Evolutionary conservation across 2,888 invertebrate species (phyloP), one percentile per base, ranked within the genome.

Genomic region (Leucophenga montana): DNA sequence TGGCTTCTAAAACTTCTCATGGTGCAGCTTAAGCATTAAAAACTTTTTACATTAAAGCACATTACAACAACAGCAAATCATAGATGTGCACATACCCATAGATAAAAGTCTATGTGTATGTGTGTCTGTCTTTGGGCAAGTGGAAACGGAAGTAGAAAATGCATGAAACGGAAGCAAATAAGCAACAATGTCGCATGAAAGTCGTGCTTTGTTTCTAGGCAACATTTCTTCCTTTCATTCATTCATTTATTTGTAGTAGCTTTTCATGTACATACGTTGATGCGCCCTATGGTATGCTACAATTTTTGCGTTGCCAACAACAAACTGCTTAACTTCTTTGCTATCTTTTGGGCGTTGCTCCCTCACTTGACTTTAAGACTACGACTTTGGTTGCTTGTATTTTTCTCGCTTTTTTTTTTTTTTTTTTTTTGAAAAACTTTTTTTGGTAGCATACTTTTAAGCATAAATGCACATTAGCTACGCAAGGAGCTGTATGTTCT

Each of bases 31-130:
- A 84, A 82, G 84, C 84, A 82, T 82, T 82, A 82, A 82, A 82
- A 82, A 84, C 81, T 82, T 82, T 82, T 82, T 84, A 82, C 81
- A 82, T 82, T 82, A 82, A 82, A 82, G 81, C 81, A 84, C 81
- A 82, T 82, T 79, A 82, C 81, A 82, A 82, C 84, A 82, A 83
- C 84, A 82, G 81, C 81, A 82, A 84, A 84, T 82, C 81, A 84
- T 84, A 82, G 81, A 79, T 22, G 13, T 14, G 71, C 48, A 61
- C 70, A 72, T 67, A 73, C 11, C 1, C 39, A 39, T 39, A 39
- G 8, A 39, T 39, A 11, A 11, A 33, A 11, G 39, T 39, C 8
- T 11, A 5, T 48, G 27, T 48, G 39, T 46, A 57, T 57, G 57
- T 57, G n/a, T 50, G 27, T 11, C 5, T 56, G 20, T 56, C 11